These are phyloP conservation scores for Metacarcinus magister DNA, from an alignment of 2,888 invertebrate species.

Conservation along the genomic window DNA sequence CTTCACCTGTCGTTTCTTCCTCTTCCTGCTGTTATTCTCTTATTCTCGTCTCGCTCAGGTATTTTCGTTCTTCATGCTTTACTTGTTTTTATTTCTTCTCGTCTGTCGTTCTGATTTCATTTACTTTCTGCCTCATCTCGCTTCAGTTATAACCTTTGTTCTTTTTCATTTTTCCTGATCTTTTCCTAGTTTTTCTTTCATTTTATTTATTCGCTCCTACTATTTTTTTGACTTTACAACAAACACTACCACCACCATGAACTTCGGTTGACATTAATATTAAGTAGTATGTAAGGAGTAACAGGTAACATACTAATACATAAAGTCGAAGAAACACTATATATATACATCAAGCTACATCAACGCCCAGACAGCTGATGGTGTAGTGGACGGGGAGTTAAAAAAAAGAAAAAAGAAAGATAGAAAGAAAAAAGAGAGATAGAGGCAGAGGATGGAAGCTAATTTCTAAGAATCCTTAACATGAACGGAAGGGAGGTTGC, in stretches of 20 bases:
- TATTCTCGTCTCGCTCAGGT: neutral
- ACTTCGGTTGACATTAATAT: neutral
- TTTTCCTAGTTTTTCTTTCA: slow-evolving; percentile 11
- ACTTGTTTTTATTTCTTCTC: neutral
- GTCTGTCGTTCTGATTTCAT: neutral
- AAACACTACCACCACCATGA: neutral
- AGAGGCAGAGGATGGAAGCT: neutral
- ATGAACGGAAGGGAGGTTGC: neutral
- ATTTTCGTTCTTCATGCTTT: neutral
- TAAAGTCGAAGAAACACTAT: neutral
- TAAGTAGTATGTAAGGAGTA: too few species aligned
- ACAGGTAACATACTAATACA: too few species aligned
- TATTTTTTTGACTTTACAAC: neutral
- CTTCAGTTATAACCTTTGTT: neutral
- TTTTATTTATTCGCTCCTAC: neutral
- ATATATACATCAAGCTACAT: too few species aligned
- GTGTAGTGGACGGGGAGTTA: too few species aligned
- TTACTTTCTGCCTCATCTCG: too few species aligned
- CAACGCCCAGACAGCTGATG: too few species aligned
- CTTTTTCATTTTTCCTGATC: neutral
- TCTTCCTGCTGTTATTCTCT: neutral
- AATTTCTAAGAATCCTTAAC: neutral
- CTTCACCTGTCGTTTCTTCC: neutral
- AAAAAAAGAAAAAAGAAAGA: neutral
- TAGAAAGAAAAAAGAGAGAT: neutral